Evolutionary conservation across 2,888 invertebrate genomes (phyloP), one percentile per base, ranked within the genome.

Genomic region (Coenonympha glycerion): DNA sequence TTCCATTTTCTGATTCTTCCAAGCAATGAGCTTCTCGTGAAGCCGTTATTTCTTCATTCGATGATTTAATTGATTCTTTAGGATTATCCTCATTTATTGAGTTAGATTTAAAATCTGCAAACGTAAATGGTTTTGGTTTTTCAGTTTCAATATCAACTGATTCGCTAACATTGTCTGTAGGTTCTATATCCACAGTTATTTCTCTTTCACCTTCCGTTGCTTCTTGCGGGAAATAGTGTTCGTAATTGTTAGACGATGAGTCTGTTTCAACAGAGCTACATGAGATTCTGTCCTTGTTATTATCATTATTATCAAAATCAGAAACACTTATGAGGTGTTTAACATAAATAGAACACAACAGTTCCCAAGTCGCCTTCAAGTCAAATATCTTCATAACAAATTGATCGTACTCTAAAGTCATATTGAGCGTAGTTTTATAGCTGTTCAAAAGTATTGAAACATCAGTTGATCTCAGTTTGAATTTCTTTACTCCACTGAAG

Each of bases 401-500:
- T 59, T 86, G 85, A 63, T 90, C 90, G 62, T 87, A 87, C 75
- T 90, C 83, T 1, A 86, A 61, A 0, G 80, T 89, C 51, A 82
- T 79, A 58, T 89, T 90, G 4, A 90, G 66, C 0, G 89, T 74
- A 0, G 88, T 84, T 46, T 89, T 90, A 16, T 90, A 90, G 53
- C 73, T 82, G 46, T 91, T 90, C 21, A 92, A 66, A 53, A 92
- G 89, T 50, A 91, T 90, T 41, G 91, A 89, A 49, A 92, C 76
- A 58, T 91, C 90, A 21, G 89, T 88, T 0, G 90, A 78, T 53
- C 89, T 90, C 59, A 92, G 76, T 64, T 89, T 88, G 59, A 91
- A 92, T 55, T 87, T 89, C 26, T 90, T 84, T 40, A 93, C 91
- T 22, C 93, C 92, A 60, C 90, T 91, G 31, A 95, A 88, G 71